A percentile compares a stretch with the other conserved stretches of the same genome.
Conservation (phyloP, 2,797 vertebrate species). For the Morus bassanus region DNA sequence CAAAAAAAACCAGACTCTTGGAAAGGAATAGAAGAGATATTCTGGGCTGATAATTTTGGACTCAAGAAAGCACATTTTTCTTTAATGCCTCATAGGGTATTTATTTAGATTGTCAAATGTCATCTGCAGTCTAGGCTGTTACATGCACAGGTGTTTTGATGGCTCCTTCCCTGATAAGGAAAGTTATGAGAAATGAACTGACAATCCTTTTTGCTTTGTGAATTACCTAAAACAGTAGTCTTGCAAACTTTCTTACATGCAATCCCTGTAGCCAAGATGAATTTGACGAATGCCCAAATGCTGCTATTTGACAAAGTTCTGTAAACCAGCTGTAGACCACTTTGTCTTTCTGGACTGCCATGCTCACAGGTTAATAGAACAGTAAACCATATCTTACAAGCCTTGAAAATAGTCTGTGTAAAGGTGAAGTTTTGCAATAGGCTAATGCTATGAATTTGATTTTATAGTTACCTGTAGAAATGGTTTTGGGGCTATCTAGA, state of each 20-base stretch:
- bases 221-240: background rate
- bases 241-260: background rate
- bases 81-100: background rate
- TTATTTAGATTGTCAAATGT: slow-evolving; percentile 1
- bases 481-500: background rate
- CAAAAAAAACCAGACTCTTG: background rate
- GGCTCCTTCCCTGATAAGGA: background rate
- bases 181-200: background rate
- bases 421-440: background rate
- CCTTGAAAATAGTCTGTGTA: background rate
- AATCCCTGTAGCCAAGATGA: background rate
- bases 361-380: background rate
- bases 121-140: background rate
- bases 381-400: background rate
- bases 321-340: background rate
- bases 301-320: background rate
- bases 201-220: background rate
- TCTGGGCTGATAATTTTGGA: background rate
- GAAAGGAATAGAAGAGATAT: background rate
- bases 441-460: background rate
- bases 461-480: background rate
- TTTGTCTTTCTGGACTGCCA: background rate
- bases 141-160: background rate
- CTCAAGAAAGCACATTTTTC: background rate
- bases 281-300: background rate